Evolutionary conservation across 2,113 vertebrate species (phyloP).

Genomic region (Oryzias curvinotus): DNA sequence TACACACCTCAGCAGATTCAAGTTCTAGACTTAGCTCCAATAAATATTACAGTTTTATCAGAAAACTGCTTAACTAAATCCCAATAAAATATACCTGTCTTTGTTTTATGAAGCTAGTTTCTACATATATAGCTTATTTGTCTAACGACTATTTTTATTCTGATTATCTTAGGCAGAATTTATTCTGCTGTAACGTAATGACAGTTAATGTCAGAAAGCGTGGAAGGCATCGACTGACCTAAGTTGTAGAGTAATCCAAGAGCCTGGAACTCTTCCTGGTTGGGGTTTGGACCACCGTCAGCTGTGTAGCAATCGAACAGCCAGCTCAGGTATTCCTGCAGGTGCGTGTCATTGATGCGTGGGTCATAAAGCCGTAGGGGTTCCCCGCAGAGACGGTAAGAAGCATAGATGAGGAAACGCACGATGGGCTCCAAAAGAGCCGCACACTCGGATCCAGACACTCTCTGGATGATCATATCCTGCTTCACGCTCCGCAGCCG

Average conservation of each 20-base stretch:
- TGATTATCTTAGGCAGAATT: too few species aligned
- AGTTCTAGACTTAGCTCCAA: too few species aligned
- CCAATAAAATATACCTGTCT: too few species aligned
- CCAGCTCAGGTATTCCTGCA: conserved; percentile 80
- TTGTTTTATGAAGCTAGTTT: too few species aligned
- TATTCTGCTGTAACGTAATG: too few species aligned
- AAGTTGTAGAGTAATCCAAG: conserved; percentile 86
- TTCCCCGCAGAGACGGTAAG: conserved; percentile 76
- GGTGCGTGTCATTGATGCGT: conserved; percentile 74
- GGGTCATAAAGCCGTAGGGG: conserved; percentile 70
- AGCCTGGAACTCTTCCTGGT: conserved; percentile 78
- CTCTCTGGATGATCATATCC: conserved; percentile 84
- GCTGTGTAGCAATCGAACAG: conserved; percentile 81
- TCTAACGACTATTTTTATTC: too few species aligned
- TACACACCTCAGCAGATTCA: too few species aligned
- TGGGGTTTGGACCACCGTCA: conserved; percentile 35
- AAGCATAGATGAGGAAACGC: conserved; percentile 82
- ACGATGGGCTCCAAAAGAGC: conserved; percentile 80
- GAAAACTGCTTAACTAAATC: too few species aligned
- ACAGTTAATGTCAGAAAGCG: neutral
- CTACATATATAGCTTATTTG: too few species aligned
- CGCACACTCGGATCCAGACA: conserved; percentile 65
- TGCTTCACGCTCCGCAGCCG: conserved; percentile 85
- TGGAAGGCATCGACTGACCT: conserved; percentile 69
- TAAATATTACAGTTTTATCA: too few species aligned